Base-by-base conservation (phyloP, 2,888 invertebrate species). In the Eupithecia dodoneata region DNA sequence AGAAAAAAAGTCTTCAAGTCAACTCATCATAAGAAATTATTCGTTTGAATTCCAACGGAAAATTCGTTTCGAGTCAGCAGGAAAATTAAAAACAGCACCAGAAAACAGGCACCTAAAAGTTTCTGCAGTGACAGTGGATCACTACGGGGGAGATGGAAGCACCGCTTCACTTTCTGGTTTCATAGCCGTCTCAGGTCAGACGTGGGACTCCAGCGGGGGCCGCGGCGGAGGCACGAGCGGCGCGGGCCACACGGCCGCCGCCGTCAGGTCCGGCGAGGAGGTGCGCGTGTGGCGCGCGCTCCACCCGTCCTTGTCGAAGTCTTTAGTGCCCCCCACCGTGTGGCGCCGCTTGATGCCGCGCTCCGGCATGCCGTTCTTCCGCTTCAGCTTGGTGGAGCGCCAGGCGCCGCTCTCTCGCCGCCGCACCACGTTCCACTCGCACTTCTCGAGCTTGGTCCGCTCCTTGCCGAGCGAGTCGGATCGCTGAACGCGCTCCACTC, bases 291-390 rank as follows among this genome's bases (percentile, higher is more conserved):
- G 93, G 82, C 96, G 91, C 92, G 96, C 94, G 92, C 95, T 90
- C 96, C 96, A 93, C 88, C 95, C 95, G 95, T 95, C 96, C 95
- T 95, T 95, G 90, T 95, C 95, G 90, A 95, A 97, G 92, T 98
- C 98, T 92, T 98, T 98, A n/a, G 98, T 98, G 75, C 99, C 98
- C 80, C 98, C 98, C 10, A 99, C 98, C 0, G 99, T 99, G 93
- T 99, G 98, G 47, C 99, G 96, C 67, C 99, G 96, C 92, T 98
- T 98, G 86, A 98, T 98, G 81, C 97, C 97, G 82, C 97, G 94
- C 91, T 97, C 97, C n/a, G 96, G 97, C 97, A 96, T 97, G 79
- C 97, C 97, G 90, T 97, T 97, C 92, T 97, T 97, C 82, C 97
- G 93, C 91, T 97, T 97, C 77, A 97, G 92, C 89, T 97, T 97